phyloP scores from a whole-genome alignment of 2,797 vertebrate species.

The Sternarchorhynchus goeldii region DNA sequence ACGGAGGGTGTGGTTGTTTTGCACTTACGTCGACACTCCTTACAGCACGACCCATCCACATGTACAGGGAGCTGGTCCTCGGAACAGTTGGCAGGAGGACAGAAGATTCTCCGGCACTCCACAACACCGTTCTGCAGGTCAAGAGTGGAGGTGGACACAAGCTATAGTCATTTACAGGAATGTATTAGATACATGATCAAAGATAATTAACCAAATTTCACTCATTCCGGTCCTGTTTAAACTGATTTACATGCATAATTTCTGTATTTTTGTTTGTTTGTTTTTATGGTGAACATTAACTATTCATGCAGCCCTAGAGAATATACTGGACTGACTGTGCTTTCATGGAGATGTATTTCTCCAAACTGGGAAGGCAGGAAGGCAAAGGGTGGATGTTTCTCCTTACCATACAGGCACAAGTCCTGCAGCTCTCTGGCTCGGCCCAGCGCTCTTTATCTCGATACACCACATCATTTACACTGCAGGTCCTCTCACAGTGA shows the following conservation, averaged over 20 bases:
- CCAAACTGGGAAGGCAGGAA: no score
- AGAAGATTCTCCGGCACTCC: slow-evolving; percentile 88
- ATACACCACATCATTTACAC: slow-evolving; percentile 83
- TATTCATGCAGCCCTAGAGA: no score
- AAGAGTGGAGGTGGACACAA: neutral
- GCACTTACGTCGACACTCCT: slow-evolving; percentile 88
- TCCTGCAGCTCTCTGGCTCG: slow-evolving; percentile 92
- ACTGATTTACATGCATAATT: no score
- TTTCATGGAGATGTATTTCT: no score
- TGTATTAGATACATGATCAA: no score
- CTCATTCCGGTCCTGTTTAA: no score
- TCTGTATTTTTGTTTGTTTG: no score
- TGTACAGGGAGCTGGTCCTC: slow-evolving; percentile 85
- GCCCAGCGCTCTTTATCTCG: slow-evolving; percentile 91
- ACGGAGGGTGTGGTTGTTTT: neutral
- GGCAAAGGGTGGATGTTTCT: neutral
- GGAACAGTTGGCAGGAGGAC: slow-evolving; percentile 83
- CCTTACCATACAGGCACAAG: slow-evolving; percentile 89
- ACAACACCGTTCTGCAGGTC: slow-evolving; percentile 80
- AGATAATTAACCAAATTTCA: no score
- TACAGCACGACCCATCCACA: slow-evolving; percentile 85
- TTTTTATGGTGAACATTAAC: no score
- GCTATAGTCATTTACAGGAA: neutral
- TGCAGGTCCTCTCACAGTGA: slow-evolving; percentile 94
- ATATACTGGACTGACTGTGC: no score